phyloP scores from a whole-genome alignment of 92 coral and sea anemone species.

The Zoanthus solanderi region DNA sequence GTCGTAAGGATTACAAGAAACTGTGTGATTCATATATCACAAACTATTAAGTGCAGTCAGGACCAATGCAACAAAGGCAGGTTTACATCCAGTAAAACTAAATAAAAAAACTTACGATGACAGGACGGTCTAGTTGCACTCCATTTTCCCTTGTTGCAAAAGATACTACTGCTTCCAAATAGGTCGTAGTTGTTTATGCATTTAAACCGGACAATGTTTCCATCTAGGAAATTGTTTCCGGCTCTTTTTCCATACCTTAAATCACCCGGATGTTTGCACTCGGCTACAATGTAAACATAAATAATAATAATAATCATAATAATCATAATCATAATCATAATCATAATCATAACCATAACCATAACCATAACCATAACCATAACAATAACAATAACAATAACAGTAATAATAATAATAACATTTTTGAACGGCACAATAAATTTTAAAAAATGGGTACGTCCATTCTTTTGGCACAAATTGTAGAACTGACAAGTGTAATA shows the following conservation, averaged over 20 bases:
- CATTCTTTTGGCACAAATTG: too few species aligned
- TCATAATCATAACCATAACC: too few species aligned
- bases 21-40: too few species aligned
- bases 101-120: background rate
- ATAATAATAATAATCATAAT: background rate
- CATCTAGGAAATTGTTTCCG: constrained; percentile 2
- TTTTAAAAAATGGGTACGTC: too few species aligned
- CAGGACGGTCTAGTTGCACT: background rate
- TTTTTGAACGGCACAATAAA: too few species aligned
- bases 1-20: too few species aligned
- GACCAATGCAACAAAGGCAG: background rate
- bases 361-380: too few species aligned
- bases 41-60: too few species aligned
- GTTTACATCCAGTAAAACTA: background rate
- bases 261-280: background rate
- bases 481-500: too few species aligned
- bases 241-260: background rate
- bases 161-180: background rate
- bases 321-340: too few species aligned
- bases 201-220: background rate
- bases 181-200: background rate
- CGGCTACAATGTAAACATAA: background rate
- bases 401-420: too few species aligned
- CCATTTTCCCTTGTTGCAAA: background rate
- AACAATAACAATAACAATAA: too few species aligned